Base-by-base conservation (phyloP, 2,888 invertebrate species). In the Cataglyphis rosenhaueri region DNA sequence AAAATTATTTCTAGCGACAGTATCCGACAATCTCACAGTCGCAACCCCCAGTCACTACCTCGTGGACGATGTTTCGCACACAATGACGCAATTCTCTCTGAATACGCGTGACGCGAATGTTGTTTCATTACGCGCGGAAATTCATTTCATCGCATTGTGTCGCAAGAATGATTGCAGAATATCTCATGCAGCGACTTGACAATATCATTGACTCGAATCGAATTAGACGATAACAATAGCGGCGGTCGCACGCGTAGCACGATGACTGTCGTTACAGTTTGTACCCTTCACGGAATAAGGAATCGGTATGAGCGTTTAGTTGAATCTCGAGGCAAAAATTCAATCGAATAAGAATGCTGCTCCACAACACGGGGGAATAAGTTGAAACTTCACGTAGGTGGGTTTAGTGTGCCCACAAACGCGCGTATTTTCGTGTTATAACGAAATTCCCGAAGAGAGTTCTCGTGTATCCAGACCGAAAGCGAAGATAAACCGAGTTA, bases 391-490 rank as follows among this genome's bases (percentile, higher is more conserved):
- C 57, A 57, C 76, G 21, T 57, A 68, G 29, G 48, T 29, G 38
- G 44, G 70, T 70, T 59, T 70, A 44, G 78, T 15, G n/a, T 21
- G 18, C 65, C 55, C 15, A 29, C 55, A 41, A 64, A 65, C 38
- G 18, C 44, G 29, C 15, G 29, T 29, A 44, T 52, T 52, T 66
- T 68, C 57, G 9, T 68, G 57, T 78, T 78, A 57, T 70, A 78
- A 78, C 70, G 44, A 78, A 78, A 78, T 70, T 78, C 41, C 32
- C 32, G 59, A 57, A 70, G 76, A 57, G 55, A 68, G 57, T 70
- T 57, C 41, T 38, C 70, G 70, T 32, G 32, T 41, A 59, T 57
- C 32, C 55, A 66, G 66, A 66, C 38, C n/a, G 78, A 44, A 70
- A 32, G 57, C 57, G 70, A 41, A 38, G 25, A 57, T 70, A 70